Base-by-base conservation (phyloP, 2,113 vertebrate genomes). In the Varanus salvator region DNA sequence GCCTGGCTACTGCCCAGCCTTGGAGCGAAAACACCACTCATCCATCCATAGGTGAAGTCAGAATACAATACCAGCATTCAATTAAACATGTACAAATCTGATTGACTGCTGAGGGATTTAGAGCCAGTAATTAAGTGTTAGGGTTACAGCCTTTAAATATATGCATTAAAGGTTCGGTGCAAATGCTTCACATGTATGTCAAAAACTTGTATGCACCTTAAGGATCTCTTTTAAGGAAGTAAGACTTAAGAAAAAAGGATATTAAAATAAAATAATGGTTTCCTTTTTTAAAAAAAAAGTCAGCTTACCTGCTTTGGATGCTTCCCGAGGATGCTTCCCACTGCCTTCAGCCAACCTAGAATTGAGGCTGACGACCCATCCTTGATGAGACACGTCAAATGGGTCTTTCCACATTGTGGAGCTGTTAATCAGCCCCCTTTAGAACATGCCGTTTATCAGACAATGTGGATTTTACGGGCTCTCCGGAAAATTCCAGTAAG, bases 401-500 rank as follows among this genome's bases (percentile, higher is more conserved):
- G 84, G 87, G 68, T 91, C 91, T 90, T 93, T 91, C 86, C 77
- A 8, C 69, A 85, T 17, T 0, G 1, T 75, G 50, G 87, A 0
- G 8, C 66, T 0, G 0, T 87, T 90, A 93, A 78, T 95, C 89
- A 94, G 82, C 11, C 66, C 0, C 84, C 92, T 95, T 94, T 93
- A 94, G 76, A 89, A 90, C 64, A 6, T 31, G 80, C 74, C 88
- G 57, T 68, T 91, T 89, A 84, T 76, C 84, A 66, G 91, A 90
- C 64, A 27, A 29, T 52, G 17, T 21, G 91, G 52, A 57, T 86
- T 94, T 93, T 92, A 90, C 57, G 27, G 81, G 86, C 86, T 87
- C 77, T 85, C 89, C 91, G 92, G 19, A 25, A 74, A 84, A 94
- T 76, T 64, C 89, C 87, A 88, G 91, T 90, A 94, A 94, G 85